A percentile compares a stretch with the other conserved stretches of the same genome.
Evolutionary conservation across 2,888 invertebrate genomes (phyloP).

Genomic region (Idaea biselata): DNA sequence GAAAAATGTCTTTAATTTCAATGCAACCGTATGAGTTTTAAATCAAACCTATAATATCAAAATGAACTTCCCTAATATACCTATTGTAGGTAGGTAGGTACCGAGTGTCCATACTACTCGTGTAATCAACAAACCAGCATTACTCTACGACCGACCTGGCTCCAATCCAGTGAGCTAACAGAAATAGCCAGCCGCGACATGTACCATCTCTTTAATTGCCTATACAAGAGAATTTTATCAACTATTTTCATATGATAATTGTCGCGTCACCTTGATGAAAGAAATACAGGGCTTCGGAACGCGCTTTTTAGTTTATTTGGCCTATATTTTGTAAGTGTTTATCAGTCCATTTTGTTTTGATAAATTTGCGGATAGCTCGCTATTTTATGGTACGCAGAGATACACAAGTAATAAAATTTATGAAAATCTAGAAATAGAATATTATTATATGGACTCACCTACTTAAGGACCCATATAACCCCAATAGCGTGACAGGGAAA

Average conservation of each 20-base stretch:
- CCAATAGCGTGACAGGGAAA: too few species aligned
- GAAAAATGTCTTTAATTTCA: too few species aligned
- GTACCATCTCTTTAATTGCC: constrained; percentile 50
- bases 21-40: too few species aligned
- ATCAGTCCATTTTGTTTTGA: too few species aligned
- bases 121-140: not conserved
- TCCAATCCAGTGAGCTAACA: constrained; percentile 42
- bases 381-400: too few species aligned
- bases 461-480: too few species aligned
- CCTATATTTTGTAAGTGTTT: too few species aligned
- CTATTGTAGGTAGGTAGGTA: not conserved
- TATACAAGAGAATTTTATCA: constrained; percentile 42
- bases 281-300: not conserved
- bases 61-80: not conserved
- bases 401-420: too few species aligned
- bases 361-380: too few species aligned
- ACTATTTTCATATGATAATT: constrained; percentile 28
- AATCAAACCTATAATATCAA: not conserved
- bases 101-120: not conserved
- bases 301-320: not conserved
- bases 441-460: too few species aligned
- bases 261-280: constrained; percentile 4
- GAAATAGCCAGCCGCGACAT: constrained; percentile 57
- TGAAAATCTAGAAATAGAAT: too few species aligned
- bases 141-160: constrained; percentile 39